phyloP scores from a whole-genome alignment of 2,888 invertebrate genomes.

The Temnothorax unifasciatus region DNA sequence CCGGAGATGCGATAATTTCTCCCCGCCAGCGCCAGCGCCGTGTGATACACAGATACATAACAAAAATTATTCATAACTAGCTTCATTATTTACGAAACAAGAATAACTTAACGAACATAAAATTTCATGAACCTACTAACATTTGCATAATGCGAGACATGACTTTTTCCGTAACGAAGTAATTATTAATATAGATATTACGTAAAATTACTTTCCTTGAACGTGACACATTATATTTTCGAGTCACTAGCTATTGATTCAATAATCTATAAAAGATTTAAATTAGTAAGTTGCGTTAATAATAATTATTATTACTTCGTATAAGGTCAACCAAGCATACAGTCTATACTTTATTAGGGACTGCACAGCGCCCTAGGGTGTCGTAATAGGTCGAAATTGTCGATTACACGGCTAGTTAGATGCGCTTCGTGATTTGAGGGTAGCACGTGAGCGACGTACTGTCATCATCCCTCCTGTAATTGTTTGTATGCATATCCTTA shows the following conservation, averaged over 20 bases:
- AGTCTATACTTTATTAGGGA: constrained; percentile 50
- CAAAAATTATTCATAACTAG: constrained; percentile 16
- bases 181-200: not conserved
- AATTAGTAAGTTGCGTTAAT: constrained; percentile 44
- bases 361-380: constrained; percentile 61
- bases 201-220: not conserved
- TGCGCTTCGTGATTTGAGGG: constrained; percentile 83
- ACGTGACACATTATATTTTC: not conserved
- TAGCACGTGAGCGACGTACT: constrained; percentile 72
- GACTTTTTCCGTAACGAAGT: not conserved
- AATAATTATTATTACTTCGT: constrained; percentile 58
- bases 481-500: constrained; percentile 48
- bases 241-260: not conserved
- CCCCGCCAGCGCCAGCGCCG: not conserved
- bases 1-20: constrained; percentile 41
- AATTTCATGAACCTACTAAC: not conserved
- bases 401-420: constrained; percentile 86
- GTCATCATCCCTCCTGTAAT: constrained; percentile 72
- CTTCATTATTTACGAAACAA: not conserved
- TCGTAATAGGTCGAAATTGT: constrained; percentile 82
- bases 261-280: not conserved
- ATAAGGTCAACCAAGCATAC: not conserved
- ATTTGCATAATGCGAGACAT: not conserved
- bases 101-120: not conserved
- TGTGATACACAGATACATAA: not conserved